Percentiles rank a stretch among this genome's conserved stretches.
phyloP scores from a whole-genome alignment of 2,888 invertebrate species.

The Drosophila cognata region DNA sequence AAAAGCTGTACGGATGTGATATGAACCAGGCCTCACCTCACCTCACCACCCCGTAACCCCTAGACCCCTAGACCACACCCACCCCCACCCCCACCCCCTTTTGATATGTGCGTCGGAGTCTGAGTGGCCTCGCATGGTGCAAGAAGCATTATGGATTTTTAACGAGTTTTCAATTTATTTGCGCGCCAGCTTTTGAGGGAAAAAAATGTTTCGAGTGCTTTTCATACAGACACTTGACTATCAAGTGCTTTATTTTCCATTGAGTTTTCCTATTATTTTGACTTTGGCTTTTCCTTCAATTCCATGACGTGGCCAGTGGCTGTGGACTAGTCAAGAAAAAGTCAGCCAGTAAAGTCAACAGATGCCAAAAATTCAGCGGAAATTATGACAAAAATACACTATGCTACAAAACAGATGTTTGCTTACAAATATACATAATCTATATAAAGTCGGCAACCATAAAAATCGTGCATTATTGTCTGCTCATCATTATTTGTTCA shows the following conservation, averaged over 20 bases:
- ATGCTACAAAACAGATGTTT: slow-evolving; percentile 6
- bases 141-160: slow-evolving; percentile 84
- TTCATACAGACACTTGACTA: slow-evolving; percentile 80
- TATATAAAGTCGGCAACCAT: background rate
- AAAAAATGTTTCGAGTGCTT: slow-evolving; percentile 76
- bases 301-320: slow-evolving; percentile 46
- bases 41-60: background rate
- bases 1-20: slow-evolving; percentile 41
- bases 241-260: slow-evolving; percentile 71
- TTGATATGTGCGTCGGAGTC: slow-evolving; percentile 15
- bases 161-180: slow-evolving; percentile 85
- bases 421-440: background rate
- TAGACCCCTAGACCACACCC: background rate
- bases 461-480: background rate
- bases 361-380: slow-evolving; percentile 23
- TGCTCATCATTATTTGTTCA: background rate
- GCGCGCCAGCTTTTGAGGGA: slow-evolving; percentile 64
- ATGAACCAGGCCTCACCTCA: slow-evolving; percentile 43
- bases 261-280: slow-evolving; percentile 17
- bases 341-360: slow-evolving; percentile 27
- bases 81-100: background rate
- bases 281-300: slow-evolving; percentile 3
- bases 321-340: slow-evolving; percentile 42
- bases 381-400: slow-evolving; percentile 25
- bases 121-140: slow-evolving; percentile 55